Evolutionary conservation across 2,888 invertebrate species (phyloP).

Genomic region (Cephus pulcher): DNA sequence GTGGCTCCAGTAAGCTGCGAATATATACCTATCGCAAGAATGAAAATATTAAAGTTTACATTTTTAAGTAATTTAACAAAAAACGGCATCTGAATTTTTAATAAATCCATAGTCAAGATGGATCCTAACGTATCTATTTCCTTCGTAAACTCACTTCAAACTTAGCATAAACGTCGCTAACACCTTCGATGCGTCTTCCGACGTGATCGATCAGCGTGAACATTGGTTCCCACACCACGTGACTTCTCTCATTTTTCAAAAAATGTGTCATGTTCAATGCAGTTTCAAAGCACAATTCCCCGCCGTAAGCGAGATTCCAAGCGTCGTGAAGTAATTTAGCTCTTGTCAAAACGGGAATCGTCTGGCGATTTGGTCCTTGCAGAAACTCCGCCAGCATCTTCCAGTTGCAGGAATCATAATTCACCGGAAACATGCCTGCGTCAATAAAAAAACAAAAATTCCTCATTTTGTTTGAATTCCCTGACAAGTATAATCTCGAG

Average conservation of each 20-base stretch:
- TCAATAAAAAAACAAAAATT: no score
- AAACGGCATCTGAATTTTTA: not conserved
- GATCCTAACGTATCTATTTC: no score
- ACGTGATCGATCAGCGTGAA: constrained; percentile 87
- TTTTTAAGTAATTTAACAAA: not conserved
- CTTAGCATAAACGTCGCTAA: constrained; percentile 73
- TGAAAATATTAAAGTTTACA: no score
- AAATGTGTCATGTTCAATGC: constrained; percentile 86
- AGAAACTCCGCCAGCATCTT: constrained; percentile 77
- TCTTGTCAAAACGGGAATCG: constrained; percentile 78
- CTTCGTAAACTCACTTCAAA: constrained; percentile 73
- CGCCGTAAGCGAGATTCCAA: constrained; percentile 83
- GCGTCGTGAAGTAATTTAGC: constrained; percentile 83
- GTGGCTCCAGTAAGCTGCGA: constrained; percentile 75
- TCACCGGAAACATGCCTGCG: constrained; percentile 83
- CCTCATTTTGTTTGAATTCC: no score
- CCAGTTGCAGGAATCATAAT: constrained; percentile 85
- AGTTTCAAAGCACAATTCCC: constrained; percentile 79
- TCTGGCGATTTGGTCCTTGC: constrained; percentile 54
- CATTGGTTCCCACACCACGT: constrained; percentile 85
- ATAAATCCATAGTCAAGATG: not conserved
- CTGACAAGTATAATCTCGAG: no score
- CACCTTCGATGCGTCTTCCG: constrained; percentile 78
- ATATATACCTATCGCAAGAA: constrained; percentile 74
- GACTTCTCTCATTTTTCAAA: constrained; percentile 78